These are phyloP conservation scores for Pandemis cinnamomeana DNA, from an alignment of 2,888 invertebrate genomes.

Conservation along the genomic window DNA sequence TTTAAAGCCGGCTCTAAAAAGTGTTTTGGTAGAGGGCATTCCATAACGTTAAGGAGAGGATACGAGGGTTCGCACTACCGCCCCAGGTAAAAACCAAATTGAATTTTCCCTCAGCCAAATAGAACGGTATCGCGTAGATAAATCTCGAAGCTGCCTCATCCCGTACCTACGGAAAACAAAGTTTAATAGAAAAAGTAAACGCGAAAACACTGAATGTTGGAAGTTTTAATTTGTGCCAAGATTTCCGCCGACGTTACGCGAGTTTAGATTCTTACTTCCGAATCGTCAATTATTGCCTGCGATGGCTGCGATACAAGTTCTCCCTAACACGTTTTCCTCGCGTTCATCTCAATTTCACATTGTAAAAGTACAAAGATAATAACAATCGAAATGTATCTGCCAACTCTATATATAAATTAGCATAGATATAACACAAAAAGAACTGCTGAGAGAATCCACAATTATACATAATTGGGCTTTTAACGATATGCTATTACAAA, in stretches of 20 bases:
- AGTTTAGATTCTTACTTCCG: constrained; percentile 50
- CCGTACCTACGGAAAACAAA: constrained; percentile 76
- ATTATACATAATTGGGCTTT: constrained; percentile 38
- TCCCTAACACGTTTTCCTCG: constrained; percentile 1
- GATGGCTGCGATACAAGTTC: constrained; percentile 36
- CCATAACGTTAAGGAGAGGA: constrained; percentile 71
- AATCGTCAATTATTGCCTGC: constrained; percentile 52
- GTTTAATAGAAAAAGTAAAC: constrained; percentile 79
- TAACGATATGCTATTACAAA: constrained; percentile 41
- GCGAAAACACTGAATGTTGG: constrained; percentile 72
- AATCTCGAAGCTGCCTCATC: constrained; percentile 77
- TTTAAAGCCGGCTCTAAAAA: constrained; percentile 62
- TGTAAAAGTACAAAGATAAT: not conserved
- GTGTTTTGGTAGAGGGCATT: constrained; percentile 60
- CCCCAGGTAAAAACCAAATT: constrained; percentile 82
- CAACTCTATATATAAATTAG: not conserved
- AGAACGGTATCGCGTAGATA: constrained; percentile 80
- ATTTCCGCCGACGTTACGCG: constrained; percentile 49
- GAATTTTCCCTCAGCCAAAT: constrained; percentile 79
- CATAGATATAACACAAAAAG: constrained; percentile 13
- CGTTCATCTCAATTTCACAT: not conserved
- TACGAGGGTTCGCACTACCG: constrained; percentile 71
- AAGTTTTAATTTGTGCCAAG: constrained; percentile 71
- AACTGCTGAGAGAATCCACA: constrained; percentile 10
- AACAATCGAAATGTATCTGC: not conserved